Evolutionary conservation across 2,888 invertebrate genomes (phyloP).

Genomic region (Dorcus hopei): DNA sequence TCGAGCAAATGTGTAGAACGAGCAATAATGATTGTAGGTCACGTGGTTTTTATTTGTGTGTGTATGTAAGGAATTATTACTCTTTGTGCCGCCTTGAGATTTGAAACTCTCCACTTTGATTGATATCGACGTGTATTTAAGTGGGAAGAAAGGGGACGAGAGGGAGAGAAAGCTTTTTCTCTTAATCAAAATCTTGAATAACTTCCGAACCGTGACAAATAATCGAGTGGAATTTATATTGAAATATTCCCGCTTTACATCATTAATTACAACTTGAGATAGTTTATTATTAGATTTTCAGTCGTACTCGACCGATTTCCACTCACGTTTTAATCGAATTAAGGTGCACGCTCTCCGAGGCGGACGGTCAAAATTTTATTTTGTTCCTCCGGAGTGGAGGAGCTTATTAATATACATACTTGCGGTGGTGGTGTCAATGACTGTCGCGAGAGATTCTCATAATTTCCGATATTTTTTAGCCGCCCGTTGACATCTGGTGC

Average conservation of each 20-base stretch:
- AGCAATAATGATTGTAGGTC: too few species aligned
- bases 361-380: too few species aligned
- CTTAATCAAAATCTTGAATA: conserved; percentile 1
- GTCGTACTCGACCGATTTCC: not conserved
- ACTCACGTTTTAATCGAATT: conserved; percentile 1
- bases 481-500: not conserved
- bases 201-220: conserved; percentile 37
- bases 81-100: not conserved
- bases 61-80: too few species aligned
- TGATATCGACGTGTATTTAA: not conserved
- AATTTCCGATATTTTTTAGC: not conserved
- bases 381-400: too few species aligned
- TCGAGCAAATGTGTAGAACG: too few species aligned
- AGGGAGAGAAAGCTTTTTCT: not conserved
- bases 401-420: too few species aligned
- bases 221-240: conserved; percentile 47
- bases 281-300: conserved; percentile 47
- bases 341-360: not conserved
- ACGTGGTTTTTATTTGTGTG: too few species aligned
- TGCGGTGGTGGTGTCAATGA: not conserved
- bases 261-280: conserved; percentile 46
- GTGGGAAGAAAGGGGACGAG: not conserved
- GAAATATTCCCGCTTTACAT: conserved; percentile 43
- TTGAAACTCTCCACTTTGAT: not conserved
- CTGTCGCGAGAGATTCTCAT: not conserved